Conservation (phyloP, 1,140 invertebrate genomes). For the Lepidostoma basale region DNA sequence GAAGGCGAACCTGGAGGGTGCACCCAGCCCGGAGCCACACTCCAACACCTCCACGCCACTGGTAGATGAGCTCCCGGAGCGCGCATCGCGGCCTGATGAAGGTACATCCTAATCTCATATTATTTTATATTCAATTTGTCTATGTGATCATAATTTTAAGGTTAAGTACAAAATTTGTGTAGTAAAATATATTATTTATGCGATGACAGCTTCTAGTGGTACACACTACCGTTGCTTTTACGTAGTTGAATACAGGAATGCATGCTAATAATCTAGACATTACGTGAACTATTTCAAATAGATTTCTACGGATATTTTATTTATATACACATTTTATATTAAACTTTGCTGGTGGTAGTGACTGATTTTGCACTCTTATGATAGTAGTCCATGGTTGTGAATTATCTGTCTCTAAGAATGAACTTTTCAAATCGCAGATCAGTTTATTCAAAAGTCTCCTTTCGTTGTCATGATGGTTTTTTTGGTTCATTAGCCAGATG, state of each 20-base stretch:
- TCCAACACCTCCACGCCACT: slow-evolving; percentile 68
- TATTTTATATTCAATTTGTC: slow-evolving; percentile 12
- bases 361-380: slow-evolving; percentile 30
- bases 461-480: too few relatives aligned
- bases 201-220: background rate
- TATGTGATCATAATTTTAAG: slow-evolving; percentile 24
- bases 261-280: slow-evolving; percentile 1
- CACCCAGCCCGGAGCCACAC: slow-evolving; percentile 61
- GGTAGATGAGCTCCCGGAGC: slow-evolving; percentile 63
- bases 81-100: slow-evolving; percentile 52
- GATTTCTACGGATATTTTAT: background rate
- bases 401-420: slow-evolving; percentile 16
- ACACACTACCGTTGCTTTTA: slow-evolving; percentile 9
- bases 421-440: too few relatives aligned
- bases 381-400: slow-evolving; percentile 20
- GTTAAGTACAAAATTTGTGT: slow-evolving; percentile 7
- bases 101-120: slow-evolving; percentile 48
- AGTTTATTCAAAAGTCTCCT: too few relatives aligned
- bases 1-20: slow-evolving; percentile 44
- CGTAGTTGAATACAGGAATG: slow-evolving; percentile 14
- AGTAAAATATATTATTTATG: background rate
- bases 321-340: too few relatives aligned
- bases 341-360: slow-evolving; percentile 27
- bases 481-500: too few relatives aligned
- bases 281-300: background rate